phyloP scores from a whole-genome alignment of 2,797 vertebrate genomes.

The Chaunax sp. region DNA sequence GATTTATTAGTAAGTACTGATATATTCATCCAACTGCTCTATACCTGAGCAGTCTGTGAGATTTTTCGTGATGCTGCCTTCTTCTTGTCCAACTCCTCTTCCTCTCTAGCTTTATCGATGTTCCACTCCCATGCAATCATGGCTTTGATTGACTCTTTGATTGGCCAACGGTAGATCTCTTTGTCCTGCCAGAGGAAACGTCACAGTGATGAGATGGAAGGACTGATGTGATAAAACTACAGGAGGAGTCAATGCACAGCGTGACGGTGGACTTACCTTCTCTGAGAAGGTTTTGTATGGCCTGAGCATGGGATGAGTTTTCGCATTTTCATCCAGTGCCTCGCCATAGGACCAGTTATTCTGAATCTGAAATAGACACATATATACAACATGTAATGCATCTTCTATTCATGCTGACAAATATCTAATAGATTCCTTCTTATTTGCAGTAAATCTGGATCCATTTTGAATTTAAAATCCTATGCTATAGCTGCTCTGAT shows the following conservation, averaged over 20 bases:
- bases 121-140: slow-evolving; percentile 99
- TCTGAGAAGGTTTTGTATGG: slow-evolving; percentile 98
- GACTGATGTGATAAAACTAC: background rate
- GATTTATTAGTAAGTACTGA: background rate
- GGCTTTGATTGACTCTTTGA: slow-evolving; percentile 96
- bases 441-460: background rate
- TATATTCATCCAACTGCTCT: background rate
- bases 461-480: background rate
- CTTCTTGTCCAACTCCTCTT: slow-evolving; percentile 91
- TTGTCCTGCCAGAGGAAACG: slow-evolving; percentile 86
- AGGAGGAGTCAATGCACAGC: background rate
- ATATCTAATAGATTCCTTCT: background rate
- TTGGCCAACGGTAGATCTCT: slow-evolving; percentile 97
- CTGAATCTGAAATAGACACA: slow-evolving; percentile 86
- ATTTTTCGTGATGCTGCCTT: slow-evolving; percentile 89
- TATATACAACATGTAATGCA: background rate
- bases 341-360: slow-evolving; percentile 96
- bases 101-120: slow-evolving; percentile 92
- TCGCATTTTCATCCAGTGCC: slow-evolving; percentile 90
- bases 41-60: slow-evolving; percentile 93
- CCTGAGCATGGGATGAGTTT: slow-evolving; percentile 94
- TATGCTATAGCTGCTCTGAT: background rate
- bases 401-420: background rate
- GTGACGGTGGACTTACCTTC: slow-evolving; percentile 82
- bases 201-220: slow-evolving; percentile 6